Conservation (phyloP, 2,113 vertebrate genomes). For the Ptyas mucosa region DNA sequence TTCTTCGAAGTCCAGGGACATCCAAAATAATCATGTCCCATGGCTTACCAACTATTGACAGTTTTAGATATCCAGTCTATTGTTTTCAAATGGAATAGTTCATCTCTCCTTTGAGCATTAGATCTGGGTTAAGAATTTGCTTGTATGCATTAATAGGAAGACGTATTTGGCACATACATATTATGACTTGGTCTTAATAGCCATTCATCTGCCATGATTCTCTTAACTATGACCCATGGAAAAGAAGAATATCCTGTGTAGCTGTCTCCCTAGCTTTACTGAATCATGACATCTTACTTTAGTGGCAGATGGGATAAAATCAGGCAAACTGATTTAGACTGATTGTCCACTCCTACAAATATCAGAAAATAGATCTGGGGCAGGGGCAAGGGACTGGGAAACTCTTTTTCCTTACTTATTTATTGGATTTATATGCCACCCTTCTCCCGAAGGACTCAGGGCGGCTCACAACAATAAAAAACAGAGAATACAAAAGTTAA, state of each 20-base stretch:
- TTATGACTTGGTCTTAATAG: not conserved
- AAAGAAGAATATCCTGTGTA: not conserved
- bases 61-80: not conserved
- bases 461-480: too few species aligned
- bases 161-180: not conserved
- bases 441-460: too few species aligned
- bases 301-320: not conserved
- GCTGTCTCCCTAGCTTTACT: not conserved
- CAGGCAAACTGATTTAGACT: not conserved
- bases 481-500: too few species aligned
- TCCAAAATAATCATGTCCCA: not conserved
- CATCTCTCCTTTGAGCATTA: not conserved
- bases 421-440: too few species aligned
- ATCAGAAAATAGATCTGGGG: not conserved
- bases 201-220: not conserved
- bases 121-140: not conserved
- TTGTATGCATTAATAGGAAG: not conserved
- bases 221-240: not conserved
- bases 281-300: not conserved
- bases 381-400: not conserved
- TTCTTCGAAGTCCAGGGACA: not conserved
- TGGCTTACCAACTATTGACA: not conserved
- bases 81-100: not conserved
- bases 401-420: too few species aligned
- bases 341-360: not conserved